phyloP scores from a whole-genome alignment of 1,140 invertebrate genomes.

The Argopecten irradians region DNA sequence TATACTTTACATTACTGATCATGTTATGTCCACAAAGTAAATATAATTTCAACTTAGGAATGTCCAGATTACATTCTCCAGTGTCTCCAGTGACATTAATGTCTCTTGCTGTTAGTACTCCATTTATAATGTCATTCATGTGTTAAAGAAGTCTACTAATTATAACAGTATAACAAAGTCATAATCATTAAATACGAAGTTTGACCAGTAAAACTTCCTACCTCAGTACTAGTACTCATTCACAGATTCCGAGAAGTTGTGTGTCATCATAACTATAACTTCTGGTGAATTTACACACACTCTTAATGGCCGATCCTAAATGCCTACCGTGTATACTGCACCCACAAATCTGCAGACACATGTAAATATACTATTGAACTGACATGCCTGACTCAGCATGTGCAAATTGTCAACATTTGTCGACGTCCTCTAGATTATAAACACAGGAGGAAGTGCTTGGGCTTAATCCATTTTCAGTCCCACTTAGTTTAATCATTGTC shows the following conservation, averaged over 20 bases:
- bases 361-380: not conserved
- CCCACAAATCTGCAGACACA: not conserved
- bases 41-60: no score
- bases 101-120: no score
- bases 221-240: no score
- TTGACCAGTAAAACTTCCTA: not conserved
- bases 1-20: no score
- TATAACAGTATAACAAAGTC: no score
- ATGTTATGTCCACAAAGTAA: no score
- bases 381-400: not conserved
- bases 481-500: not conserved
- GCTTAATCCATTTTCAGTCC: not conserved
- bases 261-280: not conserved
- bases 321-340: no score
- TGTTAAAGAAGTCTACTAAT: no score
- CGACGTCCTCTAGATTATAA: not conserved
- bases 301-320: not conserved
- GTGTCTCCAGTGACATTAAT: no score
- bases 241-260: not conserved
- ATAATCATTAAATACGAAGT: no score
- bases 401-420: not conserved
- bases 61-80: no score
- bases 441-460: not conserved
- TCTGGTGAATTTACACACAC: not conserved
- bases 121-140: no score